phyloP scores from a whole-genome alignment of 2,797 vertebrate genomes.

The Manis javanica region DNA sequence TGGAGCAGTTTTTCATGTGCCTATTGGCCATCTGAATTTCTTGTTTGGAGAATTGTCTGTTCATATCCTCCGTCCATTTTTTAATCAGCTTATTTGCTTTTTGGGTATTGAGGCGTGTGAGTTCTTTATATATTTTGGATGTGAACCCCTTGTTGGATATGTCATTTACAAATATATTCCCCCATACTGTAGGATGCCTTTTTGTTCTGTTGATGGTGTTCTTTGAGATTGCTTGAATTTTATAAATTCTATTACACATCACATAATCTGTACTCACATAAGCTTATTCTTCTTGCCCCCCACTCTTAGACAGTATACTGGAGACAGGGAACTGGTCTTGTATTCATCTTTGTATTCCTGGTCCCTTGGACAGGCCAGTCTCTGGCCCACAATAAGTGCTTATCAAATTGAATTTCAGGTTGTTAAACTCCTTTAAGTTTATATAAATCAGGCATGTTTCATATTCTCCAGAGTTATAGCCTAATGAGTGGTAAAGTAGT shows the following conservation, averaged over 20 bases:
- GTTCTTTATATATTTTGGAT: no score
- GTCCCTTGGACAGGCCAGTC: not conserved
- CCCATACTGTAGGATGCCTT: no score
- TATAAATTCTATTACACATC: not conserved
- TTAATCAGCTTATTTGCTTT: no score
- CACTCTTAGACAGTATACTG: not conserved
- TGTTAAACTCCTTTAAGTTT: conserved; percentile 10
- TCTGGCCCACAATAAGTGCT: not conserved
- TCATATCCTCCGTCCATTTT: no score
- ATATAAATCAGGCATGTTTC: not conserved
- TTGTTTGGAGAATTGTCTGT: no score
- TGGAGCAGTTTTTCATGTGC: no score
- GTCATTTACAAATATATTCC: no score
- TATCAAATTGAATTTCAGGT: not conserved
- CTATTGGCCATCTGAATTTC: no score
- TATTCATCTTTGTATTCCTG: not conserved
- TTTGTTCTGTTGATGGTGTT: no score
- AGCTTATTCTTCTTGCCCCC: not conserved
- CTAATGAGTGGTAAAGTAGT: not conserved
- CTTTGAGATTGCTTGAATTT: not conserved
- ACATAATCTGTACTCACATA: not conserved
- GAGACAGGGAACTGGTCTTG: not conserved
- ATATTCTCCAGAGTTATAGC: not conserved
- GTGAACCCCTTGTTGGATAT: no score
- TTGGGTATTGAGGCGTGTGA: no score